A percentile compares a stretch with the other conserved stretches of the same genome.
Conservation (phyloP, 2,888 invertebrate genomes). For the Fragum sueziense region DNA sequence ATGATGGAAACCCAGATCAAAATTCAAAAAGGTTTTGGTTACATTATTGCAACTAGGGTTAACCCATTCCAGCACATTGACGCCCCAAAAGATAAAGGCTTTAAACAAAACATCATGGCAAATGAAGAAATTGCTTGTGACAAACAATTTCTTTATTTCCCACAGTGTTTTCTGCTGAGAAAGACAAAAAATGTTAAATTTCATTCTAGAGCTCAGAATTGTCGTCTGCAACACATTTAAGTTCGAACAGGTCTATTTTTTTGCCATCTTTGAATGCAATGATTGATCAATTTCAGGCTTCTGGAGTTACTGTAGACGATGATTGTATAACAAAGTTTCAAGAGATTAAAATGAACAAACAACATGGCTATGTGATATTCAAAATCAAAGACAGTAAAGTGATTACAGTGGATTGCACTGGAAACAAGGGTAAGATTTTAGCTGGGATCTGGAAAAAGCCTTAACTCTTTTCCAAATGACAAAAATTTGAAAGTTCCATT, state of each 20-base stretch:
- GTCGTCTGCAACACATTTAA: no score
- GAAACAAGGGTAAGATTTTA: slow-evolving; percentile 59
- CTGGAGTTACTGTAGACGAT: slow-evolving; percentile 97
- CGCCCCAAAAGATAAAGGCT: no score
- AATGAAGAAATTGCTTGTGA: background rate
- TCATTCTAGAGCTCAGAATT: background rate
- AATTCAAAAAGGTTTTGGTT: no score
- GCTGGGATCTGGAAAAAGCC: background rate
- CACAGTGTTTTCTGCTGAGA: no score
- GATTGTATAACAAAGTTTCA: slow-evolving; percentile 97
- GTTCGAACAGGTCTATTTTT: background rate
- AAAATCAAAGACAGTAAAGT: slow-evolving; percentile 95
- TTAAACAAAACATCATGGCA: no score
- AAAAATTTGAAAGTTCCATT: background rate
- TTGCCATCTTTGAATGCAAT: background rate
- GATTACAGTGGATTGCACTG: slow-evolving; percentile 84
- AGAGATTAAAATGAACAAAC: slow-evolving; percentile 98
- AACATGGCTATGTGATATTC: slow-evolving; percentile 96
- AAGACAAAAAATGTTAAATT: background rate
- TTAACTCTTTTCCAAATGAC: background rate
- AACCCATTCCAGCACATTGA: no score
- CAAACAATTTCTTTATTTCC: background rate
- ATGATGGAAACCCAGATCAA: no score
- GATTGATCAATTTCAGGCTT: slow-evolving; percentile 84
- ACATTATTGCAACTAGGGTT: no score